These are phyloP conservation scores for Noctua janthina DNA, from an alignment of 2,888 invertebrate genomes.

Conservation along the genomic window DNA sequence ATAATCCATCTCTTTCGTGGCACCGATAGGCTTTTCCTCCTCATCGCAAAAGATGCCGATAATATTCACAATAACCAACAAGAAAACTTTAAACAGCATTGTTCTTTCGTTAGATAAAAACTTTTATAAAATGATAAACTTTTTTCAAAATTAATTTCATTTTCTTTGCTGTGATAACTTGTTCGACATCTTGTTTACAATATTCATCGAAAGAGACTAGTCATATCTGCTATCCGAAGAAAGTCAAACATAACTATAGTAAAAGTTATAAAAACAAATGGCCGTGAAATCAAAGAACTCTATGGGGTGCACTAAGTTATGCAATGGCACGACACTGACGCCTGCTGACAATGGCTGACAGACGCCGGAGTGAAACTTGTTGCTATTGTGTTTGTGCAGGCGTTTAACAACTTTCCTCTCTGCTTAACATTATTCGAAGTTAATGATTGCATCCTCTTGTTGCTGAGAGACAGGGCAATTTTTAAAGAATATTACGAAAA, in stretches of 20 bases:
- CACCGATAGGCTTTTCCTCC: constrained; percentile 54
- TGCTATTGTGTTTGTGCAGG: constrained; percentile 76
- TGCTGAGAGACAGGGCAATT: constrained; percentile 16
- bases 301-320: constrained; percentile 69
- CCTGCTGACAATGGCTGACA: constrained; percentile 67
- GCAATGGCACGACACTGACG: constrained; percentile 68
- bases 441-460: constrained; percentile 54
- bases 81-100: constrained; percentile 53
- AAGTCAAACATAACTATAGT: constrained; percentile 47
- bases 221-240: constrained; percentile 6
- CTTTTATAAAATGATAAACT: constrained; percentile 6
- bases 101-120: constrained; percentile 16
- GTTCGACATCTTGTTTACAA: constrained; percentile 39
- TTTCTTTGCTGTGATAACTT: constrained; percentile 20
- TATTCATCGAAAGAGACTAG: constrained; percentile 9
- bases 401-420: constrained; percentile 70
- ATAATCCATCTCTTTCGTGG: constrained; percentile 79
- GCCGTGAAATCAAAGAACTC: constrained; percentile 78
- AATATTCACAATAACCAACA: constrained; percentile 51
- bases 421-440: constrained; percentile 50
- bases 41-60: constrained; percentile 55
- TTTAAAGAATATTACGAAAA: constrained; percentile 28
- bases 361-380: constrained; percentile 67
- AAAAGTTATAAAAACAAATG: constrained; percentile 72
- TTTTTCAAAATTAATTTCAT: constrained; percentile 37